A percentile compares a stretch with the other conserved stretches of the same genome.
These are phyloP conservation scores for Lasius fuliginosus DNA, from an alignment of 2,888 invertebrate species.

Conservation along the genomic window DNA sequence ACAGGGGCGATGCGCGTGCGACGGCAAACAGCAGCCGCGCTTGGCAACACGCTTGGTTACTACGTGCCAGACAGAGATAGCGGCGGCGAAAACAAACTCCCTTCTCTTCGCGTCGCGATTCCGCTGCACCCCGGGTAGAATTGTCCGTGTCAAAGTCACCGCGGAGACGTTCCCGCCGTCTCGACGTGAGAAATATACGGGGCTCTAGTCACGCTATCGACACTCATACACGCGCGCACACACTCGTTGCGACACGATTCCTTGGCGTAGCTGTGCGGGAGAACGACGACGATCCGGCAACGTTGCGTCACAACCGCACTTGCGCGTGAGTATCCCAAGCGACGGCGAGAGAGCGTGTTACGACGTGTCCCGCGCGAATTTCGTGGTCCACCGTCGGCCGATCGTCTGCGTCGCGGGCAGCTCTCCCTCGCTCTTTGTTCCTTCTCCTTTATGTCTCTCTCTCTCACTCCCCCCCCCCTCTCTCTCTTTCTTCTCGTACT, in stretches of 20 bases:
- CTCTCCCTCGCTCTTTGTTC: constrained; percentile 4
- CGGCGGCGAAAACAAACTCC: constrained; percentile 58
- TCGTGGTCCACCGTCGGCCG: constrained; percentile 39
- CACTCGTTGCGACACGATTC: constrained; percentile 41
- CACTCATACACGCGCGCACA: neutral
- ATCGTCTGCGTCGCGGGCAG: constrained; percentile 34
- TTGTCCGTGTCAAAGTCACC: neutral
- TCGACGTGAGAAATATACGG: neutral
- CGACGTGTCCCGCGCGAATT: constrained; percentile 71
- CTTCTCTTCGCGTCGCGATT: constrained; percentile 10
- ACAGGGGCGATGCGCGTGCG: constrained; percentile 30
- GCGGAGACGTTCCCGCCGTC: neutral
- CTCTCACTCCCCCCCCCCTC: neutral
- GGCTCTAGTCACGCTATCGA: neutral
- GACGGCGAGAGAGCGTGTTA: constrained; percentile 67
- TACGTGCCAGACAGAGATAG: constrained; percentile 61
- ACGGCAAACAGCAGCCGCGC: constrained; percentile 44
- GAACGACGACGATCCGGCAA: constrained; percentile 71
- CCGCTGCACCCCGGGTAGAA: neutral
- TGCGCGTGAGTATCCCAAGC: constrained; percentile 73
- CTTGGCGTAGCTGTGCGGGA: constrained; percentile 60
- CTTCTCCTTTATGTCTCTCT: neutral
- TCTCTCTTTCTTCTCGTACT: neutral
- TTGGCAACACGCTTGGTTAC: constrained; percentile 72
- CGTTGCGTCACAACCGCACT: constrained; percentile 73